Evolutionary conservation across 2,113 vertebrate genomes (phyloP).

Genomic region (Uropsilus gracilis): DNA sequence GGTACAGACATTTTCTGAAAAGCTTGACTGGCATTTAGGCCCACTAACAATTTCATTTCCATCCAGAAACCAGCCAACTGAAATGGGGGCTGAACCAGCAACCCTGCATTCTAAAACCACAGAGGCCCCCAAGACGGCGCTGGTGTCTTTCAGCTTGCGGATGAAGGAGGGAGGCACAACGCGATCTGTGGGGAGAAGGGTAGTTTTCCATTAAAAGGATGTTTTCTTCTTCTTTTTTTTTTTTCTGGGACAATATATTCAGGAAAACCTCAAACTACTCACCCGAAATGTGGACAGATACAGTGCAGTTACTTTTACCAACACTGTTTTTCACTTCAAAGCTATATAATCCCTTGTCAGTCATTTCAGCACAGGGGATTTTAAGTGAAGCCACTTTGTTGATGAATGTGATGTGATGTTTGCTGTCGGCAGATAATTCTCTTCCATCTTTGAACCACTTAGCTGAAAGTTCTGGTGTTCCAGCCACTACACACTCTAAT

Average conservation of each 20-base stretch:
- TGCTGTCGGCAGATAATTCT: conserved; percentile 92
- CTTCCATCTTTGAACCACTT: conserved; percentile 97
- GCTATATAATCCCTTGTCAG: conserved; percentile 93
- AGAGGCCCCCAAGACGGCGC: conserved; percentile 87
- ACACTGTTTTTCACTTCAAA: conserved; percentile 97
- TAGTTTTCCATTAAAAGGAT: conserved; percentile 54
- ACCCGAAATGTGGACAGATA: conserved; percentile 96
- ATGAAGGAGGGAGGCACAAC: conserved; percentile 94
- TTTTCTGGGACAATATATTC: neutral
- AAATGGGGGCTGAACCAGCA: conserved; percentile 94
- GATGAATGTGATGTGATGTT: conserved; percentile 94
- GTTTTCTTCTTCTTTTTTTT: accelerated
- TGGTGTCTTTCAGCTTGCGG: conserved; percentile 93
- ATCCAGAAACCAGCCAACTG: conserved; percentile 94
- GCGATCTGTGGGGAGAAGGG: conserved; percentile 90
- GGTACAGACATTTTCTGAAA: conserved; percentile 93
- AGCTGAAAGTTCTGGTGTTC: conserved; percentile 94
- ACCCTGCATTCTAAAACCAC: conserved; percentile 95
- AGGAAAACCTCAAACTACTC: conserved; percentile 76
- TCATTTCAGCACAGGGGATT: conserved; percentile 92
- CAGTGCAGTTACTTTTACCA: conserved; percentile 95
- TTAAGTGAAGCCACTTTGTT: conserved; percentile 93
- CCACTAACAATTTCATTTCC: conserved; percentile 92
- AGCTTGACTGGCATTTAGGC: conserved; percentile 92
- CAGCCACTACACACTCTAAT: conserved; percentile 93